Evolutionary conservation across 2,888 invertebrate genomes (phyloP).

Genomic region (Julus scandinavius): DNA sequence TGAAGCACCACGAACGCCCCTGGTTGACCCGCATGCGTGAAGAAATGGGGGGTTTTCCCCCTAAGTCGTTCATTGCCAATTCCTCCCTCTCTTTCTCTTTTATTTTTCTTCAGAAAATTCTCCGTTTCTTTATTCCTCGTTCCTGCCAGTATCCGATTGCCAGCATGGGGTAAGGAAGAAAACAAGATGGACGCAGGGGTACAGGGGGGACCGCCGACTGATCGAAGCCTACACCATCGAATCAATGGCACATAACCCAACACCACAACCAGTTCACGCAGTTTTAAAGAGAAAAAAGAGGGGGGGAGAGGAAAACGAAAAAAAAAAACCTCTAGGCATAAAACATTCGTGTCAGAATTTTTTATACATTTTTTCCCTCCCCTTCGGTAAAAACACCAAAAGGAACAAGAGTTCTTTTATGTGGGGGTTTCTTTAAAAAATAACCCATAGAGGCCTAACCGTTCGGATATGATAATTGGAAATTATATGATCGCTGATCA

Average conservation of each 20-base stretch:
- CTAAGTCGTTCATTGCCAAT: neutral
- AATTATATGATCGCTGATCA: neutral
- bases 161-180: constrained; percentile 52
- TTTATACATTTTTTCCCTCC: neutral
- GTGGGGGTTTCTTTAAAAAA: neutral
- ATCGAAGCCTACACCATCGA: constrained; percentile 29
- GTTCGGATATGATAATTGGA: constrained; percentile 1
- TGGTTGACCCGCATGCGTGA: constrained; percentile 29
- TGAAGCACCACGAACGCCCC: neutral
- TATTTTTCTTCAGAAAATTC: constrained; percentile 44
- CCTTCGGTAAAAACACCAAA: neutral
- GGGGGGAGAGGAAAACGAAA: neutral
- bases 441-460: constrained; percentile 11
- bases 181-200: constrained; percentile 47
- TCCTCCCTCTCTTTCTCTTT: constrained; percentile 25
- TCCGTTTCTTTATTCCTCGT: constrained; percentile 24
- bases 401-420: constrained; percentile 44
- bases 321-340: constrained; percentile 14
- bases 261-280: constrained; percentile 44
- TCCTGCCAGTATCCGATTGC: constrained; percentile 45
- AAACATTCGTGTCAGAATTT: constrained; percentile 42
- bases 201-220: constrained; percentile 37
- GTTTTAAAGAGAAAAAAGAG: neutral
- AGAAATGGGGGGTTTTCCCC: neutral
- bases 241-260: constrained; percentile 39